Base-by-base conservation (phyloP, 2,888 invertebrate genomes). In the Monochamus alternatus region DNA sequence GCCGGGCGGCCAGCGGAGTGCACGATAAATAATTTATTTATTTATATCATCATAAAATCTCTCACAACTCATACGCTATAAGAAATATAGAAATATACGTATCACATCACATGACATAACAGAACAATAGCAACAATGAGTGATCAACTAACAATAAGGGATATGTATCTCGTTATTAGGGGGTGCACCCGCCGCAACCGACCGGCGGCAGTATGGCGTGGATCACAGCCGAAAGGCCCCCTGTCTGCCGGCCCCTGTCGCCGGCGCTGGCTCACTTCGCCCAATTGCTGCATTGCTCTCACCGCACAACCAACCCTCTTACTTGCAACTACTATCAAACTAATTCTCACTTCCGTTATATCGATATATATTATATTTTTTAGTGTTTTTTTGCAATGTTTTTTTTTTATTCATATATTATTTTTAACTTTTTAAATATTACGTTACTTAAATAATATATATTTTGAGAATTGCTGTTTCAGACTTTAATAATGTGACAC, bases 401-500 rank as follows among this genome's bases (percentile, higher is more conserved):
- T 82, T 38, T 82, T 38, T 81, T 81, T 79, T 83, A 80, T 81
- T 79, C 81, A 83, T 84, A 84, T 84, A 84, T 84, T 85, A 84
- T 85, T 84, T 83, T 85, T 83, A 81, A 81, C 79, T 83, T 84
- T 83, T 86, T 84, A 84, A 84, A 85, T 83, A 84, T 85, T 84
- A 55, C 22, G 84, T 85, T 86, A 86, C 87, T 88, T 88, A 88
- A 88, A 88, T 87, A 87, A 89, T 88, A 88, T 88, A 89, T 88
- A 88, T 88, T 88, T 88, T 89, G 89, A 89, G 89, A 89, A 89
- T 89, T 89, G 89, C 88, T 89, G 88, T 87, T 87, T 89, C 89
- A 89, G 89, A 89, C 89, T 89, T 89, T 87, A 88, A 87, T 87
- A 87, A 87, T 86, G 88, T 88, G 88, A 87, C 86, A 86, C 82